Percentiles rank a stretch among this genome's conserved stretches.
These are phyloP conservation scores for Microtus richardsoni DNA, from an alignment of 2,113 vertebrate species.

Conservation along the genomic window DNA sequence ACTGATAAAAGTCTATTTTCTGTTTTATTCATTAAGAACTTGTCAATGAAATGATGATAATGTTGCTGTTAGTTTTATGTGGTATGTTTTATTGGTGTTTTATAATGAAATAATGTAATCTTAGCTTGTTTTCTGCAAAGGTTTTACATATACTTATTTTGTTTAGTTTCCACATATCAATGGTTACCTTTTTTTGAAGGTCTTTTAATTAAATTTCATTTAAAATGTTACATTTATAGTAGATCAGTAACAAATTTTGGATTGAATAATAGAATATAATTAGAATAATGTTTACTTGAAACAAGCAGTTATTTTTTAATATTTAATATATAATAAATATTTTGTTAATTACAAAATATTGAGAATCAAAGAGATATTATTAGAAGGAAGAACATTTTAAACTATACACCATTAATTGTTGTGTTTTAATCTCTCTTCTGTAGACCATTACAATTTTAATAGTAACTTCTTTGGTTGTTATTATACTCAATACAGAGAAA, in stretches of 20 bases:
- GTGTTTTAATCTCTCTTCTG: neutral
- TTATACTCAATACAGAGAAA: neutral
- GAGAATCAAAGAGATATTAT: neutral
- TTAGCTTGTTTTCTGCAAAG: slow-evolving; percentile 37
- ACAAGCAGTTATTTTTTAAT: slow-evolving; percentile 40
- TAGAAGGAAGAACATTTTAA: slow-evolving; percentile 11
- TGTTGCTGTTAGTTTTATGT: neutral
- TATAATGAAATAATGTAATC: slow-evolving; percentile 60
- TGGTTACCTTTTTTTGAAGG: neutral
- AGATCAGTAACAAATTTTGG: slow-evolving; percentile 30
- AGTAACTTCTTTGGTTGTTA: slow-evolving; percentile 11
- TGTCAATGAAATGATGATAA: slow-evolving; percentile 45
- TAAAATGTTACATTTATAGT: slow-evolving; percentile 21
- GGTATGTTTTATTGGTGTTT: slow-evolving; percentile 30
- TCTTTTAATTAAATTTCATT: slow-evolving; percentile 48
- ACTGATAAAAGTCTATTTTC: slow-evolving; percentile 47
- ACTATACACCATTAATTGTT: neutral
- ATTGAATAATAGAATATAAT: neutral
- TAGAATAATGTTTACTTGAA: neutral
- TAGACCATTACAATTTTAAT: neutral
- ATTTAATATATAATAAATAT: neutral
- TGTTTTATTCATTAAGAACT: slow-evolving; percentile 57
- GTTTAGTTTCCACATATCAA: neutral
- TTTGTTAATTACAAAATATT: neutral
- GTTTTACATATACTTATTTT: slow-evolving; percentile 48